Base-by-base conservation (phyloP, 2,113 vertebrate genomes). In the Embiotoca jacksoni region DNA sequence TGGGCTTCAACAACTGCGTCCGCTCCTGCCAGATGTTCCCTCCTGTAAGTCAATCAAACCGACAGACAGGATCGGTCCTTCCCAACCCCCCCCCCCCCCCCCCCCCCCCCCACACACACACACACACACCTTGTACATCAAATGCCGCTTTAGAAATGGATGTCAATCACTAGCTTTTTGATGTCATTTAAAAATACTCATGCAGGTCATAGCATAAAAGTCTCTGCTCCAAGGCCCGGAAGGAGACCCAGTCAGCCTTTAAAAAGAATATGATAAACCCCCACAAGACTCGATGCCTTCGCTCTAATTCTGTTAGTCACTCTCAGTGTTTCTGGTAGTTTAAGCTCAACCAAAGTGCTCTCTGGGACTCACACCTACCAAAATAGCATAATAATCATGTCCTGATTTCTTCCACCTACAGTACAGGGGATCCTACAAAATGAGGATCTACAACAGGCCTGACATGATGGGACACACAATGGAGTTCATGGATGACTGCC, bases 11-110 rank as follows among this genome's bases (percentile, higher is more conserved):
- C 91, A 94, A 93, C 92, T 94, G 93, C 77, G 76, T 95, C 72
- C 94, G 94, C 81, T 95, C 94, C 86, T 94, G 93, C 93, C 93
- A 93, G 87, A 93, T 94, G 93, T 93, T 92, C 87, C 62, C 92
- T 55, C 93, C 92, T 49, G 94, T 95, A 93, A 95, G 95, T 94
- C 88, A 92, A 85, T 91, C 89, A 92, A 90, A 89, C 64, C 83
- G 91, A 92, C 86, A 74, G 79, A 80, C 72, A 50, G 62, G 67
- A 82, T 30, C 37, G 37, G 71, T 60, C 46, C 71, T 30, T 1
- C 7, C 11, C 69, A 36, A 30, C 15, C 8, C 53, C 30, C 1
- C 61, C 39, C 16, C 8, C 64, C 16, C 3, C 5, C 2, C 64
- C 64, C 11, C n/a, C n/a, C 63, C 61, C 35, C 32, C 1, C 16